These are phyloP conservation scores for Coregonus sp. DNA, from an alignment of 2,797 vertebrate species.

Conservation along the genomic window DNA sequence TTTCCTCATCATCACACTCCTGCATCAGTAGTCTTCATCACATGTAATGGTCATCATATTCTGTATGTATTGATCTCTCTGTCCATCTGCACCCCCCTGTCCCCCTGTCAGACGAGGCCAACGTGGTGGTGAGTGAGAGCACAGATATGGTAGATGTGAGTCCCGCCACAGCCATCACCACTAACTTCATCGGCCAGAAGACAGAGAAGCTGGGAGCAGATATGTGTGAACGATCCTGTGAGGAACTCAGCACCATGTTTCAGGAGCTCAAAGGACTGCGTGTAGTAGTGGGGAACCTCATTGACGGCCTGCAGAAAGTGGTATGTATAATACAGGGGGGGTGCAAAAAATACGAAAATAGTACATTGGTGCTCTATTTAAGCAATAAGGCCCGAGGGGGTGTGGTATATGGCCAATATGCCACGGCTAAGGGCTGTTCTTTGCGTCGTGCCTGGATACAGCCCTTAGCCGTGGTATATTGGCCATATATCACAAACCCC, in stretches of 20 bases:
- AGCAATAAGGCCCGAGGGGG: too few species aligned
- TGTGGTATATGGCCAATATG: too few species aligned
- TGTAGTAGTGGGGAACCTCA: constrained; percentile 87
- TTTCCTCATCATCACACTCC: constrained; percentile 35
- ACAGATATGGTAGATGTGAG: constrained; percentile 85
- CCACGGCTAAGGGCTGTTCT: too few species aligned
- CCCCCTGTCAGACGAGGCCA: constrained; percentile 79
- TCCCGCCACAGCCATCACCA: constrained; percentile 73
- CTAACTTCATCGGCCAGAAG: constrained; percentile 82
- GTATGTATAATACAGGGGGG: constrained; percentile 66
- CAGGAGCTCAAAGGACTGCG: constrained; percentile 90
- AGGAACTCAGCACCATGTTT: constrained; percentile 90
- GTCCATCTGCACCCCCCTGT: constrained; percentile 1
- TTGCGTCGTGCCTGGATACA: too few species aligned
- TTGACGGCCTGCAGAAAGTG: constrained; percentile 91
- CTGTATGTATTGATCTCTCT: not conserved
- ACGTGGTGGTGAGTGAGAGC: constrained; percentile 85
- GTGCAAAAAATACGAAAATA: too few species aligned
- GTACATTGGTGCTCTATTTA: not conserved
- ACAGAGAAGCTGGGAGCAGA: constrained; percentile 70
- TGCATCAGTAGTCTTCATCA: constrained; percentile 32
- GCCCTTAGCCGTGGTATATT: too few species aligned
- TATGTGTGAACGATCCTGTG: constrained; percentile 93
- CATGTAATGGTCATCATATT: constrained; percentile 6
- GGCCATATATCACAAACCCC: too few species aligned